Conservation (phyloP, 2,113 vertebrate genomes). For the Lates calcarifer region DNA sequence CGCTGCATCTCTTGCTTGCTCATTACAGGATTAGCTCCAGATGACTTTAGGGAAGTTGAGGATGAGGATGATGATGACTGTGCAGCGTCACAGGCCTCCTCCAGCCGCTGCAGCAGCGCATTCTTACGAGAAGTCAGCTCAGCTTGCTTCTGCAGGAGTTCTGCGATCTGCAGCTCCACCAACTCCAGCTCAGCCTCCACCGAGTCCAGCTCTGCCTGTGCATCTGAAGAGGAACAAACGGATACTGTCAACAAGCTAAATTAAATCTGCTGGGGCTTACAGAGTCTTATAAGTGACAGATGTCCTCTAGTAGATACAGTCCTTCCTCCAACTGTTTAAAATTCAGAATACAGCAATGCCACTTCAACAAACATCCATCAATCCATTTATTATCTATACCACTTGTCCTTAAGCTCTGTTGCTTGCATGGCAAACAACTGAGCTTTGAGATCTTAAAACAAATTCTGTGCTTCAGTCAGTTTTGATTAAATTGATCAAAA, state of each 20-base stretch:
- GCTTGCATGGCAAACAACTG: too few relatives aligned
- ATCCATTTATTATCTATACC: too few relatives aligned
- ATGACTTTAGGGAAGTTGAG: slow-evolving; percentile 48
- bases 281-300: neutral
- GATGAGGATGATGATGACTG: slow-evolving; percentile 69
- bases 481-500: too few relatives aligned
- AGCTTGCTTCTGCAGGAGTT: slow-evolving; percentile 90
- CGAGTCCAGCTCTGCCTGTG: slow-evolving; percentile 87
- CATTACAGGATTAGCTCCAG: slow-evolving; percentile 59
- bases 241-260: neutral
- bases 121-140: slow-evolving; percentile 87
- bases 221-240: slow-evolving; percentile 73
- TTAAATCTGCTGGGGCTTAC: too few relatives aligned
- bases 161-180: slow-evolving; percentile 91
- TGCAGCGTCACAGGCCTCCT: slow-evolving; percentile 79
- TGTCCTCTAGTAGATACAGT: neutral
- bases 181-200: slow-evolving; percentile 89
- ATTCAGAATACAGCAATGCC: too few relatives aligned
- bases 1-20: slow-evolving; percentile 80
- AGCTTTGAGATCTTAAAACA: too few relatives aligned
- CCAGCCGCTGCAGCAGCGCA: slow-evolving; percentile 84
- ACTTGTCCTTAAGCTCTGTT: too few relatives aligned
- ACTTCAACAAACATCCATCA: too few relatives aligned
- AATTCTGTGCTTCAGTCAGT: too few relatives aligned
- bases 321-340: too few relatives aligned